Evolutionary conservation across 2,113 vertebrate genomes (phyloP).

Genomic region (Elaphurus davidianus): DNA sequence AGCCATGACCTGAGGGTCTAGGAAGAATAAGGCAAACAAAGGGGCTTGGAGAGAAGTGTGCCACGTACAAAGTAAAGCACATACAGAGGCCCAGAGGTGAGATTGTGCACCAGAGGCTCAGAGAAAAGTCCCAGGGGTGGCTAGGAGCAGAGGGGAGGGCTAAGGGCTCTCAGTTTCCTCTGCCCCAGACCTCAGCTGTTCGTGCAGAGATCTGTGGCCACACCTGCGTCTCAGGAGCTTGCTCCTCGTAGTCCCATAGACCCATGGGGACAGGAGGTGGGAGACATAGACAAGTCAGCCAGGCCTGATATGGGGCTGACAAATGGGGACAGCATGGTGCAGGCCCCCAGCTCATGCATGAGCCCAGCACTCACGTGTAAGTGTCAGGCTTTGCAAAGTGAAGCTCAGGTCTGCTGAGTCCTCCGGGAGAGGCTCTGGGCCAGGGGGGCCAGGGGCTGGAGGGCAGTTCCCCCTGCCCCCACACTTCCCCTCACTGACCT

Average conservation of each 20-base stretch:
- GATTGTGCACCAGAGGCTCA: not conserved
- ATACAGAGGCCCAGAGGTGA: not conserved
- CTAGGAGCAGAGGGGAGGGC: not conserved
- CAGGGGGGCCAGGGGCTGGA: not conserved
- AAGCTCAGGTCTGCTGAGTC: not conserved
- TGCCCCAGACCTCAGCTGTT: not conserved
- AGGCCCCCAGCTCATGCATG: not conserved
- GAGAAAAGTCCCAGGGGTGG: not conserved
- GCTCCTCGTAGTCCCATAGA: not conserved
- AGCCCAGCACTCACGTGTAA: fast-evolving
- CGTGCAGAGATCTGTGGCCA: not conserved
- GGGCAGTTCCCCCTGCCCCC: not conserved
- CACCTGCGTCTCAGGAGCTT: not conserved
- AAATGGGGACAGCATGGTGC: not conserved
- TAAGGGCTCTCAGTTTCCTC: not conserved
- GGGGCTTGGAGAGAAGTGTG: not conserved
- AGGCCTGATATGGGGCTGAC: not conserved
- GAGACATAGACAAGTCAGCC: not conserved
- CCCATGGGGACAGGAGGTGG: not conserved
- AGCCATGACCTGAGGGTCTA: not conserved
- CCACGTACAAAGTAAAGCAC: not conserved
- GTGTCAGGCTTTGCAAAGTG: not conserved
- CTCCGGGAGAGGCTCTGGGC: not conserved
- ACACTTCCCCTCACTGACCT: not conserved
- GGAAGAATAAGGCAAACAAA: not conserved